These are phyloP conservation scores for Pharmacophagus antenor DNA, from an alignment of 2,888 invertebrate species.

Conservation along the genomic window DNA sequence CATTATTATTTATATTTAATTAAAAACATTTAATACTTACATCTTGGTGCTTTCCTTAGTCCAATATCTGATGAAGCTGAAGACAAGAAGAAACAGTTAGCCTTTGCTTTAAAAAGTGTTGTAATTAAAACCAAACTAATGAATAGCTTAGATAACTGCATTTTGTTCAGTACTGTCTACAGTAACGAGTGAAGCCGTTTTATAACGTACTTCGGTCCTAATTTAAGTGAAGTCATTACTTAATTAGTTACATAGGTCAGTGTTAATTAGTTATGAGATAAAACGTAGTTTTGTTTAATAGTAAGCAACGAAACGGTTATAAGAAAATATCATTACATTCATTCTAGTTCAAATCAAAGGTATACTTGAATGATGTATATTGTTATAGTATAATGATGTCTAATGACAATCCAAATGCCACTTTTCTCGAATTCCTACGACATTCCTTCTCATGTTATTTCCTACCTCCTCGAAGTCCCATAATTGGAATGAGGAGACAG, in stretches of 20 bases:
- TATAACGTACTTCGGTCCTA: constrained; percentile 5
- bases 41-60: constrained; percentile 65
- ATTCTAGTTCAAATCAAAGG: not conserved
- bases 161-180: constrained; percentile 14
- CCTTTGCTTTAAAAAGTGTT: constrained; percentile 30
- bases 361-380: not conserved
- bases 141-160: constrained; percentile 12
- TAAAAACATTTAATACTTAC: constrained; percentile 50
- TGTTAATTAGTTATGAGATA: constrained; percentile 51
- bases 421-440: no score
- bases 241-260: constrained; percentile 60
- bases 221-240: constrained; percentile 20
- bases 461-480: no score
- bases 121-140: constrained; percentile 36
- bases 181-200: constrained; percentile 14
- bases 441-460: no score
- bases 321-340: no score
- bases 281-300: constrained; percentile 30
- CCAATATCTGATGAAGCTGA: constrained; percentile 48
- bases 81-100: constrained; percentile 44
- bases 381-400: no score
- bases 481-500: no score
- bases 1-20: not conserved
- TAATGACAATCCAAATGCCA: no score
- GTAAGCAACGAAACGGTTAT: no score